These are phyloP conservation scores for Argyra leucocephala DNA, from an alignment of 2,888 invertebrate genomes.

Conservation along the genomic window DNA sequence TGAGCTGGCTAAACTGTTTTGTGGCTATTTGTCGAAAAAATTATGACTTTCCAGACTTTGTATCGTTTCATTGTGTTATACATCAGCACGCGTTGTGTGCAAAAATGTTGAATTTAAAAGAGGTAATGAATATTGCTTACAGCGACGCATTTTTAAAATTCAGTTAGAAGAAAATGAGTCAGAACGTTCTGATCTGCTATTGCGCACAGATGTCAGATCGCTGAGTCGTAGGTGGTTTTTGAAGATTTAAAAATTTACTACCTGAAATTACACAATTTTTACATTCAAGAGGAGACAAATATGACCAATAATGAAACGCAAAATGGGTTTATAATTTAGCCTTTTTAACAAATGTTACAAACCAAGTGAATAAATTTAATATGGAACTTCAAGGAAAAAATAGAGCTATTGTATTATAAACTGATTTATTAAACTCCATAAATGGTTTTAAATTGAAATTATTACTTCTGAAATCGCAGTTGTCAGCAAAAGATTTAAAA, in stretches of 20 bases:
- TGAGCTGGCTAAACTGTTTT: background rate
- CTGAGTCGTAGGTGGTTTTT: slow-evolving; percentile 13
- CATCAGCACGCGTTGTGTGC: slow-evolving; percentile 1
- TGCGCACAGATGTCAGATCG: slow-evolving; percentile 14
- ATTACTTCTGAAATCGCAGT: too few relatives aligned
- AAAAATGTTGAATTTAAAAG: background rate
- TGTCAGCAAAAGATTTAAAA: too few relatives aligned
- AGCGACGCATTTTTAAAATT: slow-evolving; percentile 3
- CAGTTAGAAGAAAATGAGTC: background rate
- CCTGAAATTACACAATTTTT: too few relatives aligned
- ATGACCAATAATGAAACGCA: too few relatives aligned
- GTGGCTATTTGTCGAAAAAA: slow-evolving; percentile 8
- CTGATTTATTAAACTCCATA: too few relatives aligned
- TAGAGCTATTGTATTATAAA: too few relatives aligned
- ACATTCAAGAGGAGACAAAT: too few relatives aligned
- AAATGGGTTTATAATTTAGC: too few relatives aligned
- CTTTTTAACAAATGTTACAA: too few relatives aligned
- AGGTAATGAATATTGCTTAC: slow-evolving; percentile 11
- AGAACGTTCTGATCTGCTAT: slow-evolving; percentile 11
- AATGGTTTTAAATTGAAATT: too few relatives aligned
- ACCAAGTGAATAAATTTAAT: too few relatives aligned
- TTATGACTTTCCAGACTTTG: background rate
- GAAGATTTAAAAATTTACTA: slow-evolving; percentile 8
- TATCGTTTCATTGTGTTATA: slow-evolving; percentile 9
- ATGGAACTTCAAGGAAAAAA: too few relatives aligned